These are phyloP conservation scores for Geotrupes spiniger DNA, from an alignment of 2,888 invertebrate genomes.

Conservation along the genomic window DNA sequence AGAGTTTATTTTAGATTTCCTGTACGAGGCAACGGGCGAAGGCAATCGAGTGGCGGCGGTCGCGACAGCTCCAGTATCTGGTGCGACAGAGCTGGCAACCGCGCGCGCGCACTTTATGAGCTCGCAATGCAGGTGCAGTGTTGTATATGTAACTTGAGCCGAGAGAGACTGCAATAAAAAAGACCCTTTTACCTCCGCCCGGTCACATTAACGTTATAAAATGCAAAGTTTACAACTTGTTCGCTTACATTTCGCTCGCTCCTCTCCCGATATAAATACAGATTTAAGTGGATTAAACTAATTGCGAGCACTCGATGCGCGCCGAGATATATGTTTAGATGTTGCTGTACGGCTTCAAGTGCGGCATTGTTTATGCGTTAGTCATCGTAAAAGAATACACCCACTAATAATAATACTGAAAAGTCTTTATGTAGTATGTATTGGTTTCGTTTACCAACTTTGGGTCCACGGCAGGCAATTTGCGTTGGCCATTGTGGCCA, in stretches of 20 bases:
- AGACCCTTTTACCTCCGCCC: constrained; percentile 1
- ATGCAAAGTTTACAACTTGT: constrained; percentile 4
- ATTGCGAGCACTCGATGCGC: too few species aligned
- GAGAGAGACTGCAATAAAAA: constrained; percentile 6
- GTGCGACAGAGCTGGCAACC: constrained; percentile 20
- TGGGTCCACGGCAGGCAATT: too few species aligned
- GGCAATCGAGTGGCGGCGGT: constrained; percentile 29
- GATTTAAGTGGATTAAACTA: too few species aligned
- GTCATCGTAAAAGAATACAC: too few species aligned
- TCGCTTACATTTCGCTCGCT: not conserved
- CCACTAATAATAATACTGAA: too few species aligned
- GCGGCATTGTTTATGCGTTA: too few species aligned
- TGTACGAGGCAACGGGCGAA: constrained; percentile 27
- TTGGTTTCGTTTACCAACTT: too few species aligned
- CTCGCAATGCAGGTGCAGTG: constrained; percentile 31
- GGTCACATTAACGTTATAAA: constrained; percentile 3
- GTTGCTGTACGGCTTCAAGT: too few species aligned
- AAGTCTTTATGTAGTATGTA: too few species aligned
- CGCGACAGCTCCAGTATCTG: constrained; percentile 15
- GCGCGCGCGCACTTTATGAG: constrained; percentile 26
- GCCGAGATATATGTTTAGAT: too few species aligned
- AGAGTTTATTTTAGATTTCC: constrained; percentile 24
- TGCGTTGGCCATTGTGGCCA: too few species aligned
- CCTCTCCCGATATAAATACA: not conserved
- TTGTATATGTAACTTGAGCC: constrained; percentile 29